Conservation (phyloP, 2,113 vertebrate genomes). For the Trinectes maculatus region DNA sequence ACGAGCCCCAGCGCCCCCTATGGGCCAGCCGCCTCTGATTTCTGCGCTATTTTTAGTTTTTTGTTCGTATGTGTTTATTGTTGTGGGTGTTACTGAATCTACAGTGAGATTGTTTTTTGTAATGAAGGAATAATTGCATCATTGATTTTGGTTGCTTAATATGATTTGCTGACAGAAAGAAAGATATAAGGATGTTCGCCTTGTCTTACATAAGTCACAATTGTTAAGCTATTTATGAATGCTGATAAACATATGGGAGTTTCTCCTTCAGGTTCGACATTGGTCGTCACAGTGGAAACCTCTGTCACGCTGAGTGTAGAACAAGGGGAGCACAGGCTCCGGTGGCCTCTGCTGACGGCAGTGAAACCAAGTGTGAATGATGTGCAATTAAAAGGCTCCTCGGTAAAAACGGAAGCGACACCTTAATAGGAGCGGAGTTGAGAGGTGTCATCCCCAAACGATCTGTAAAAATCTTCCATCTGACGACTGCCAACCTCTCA, state of each 20-base stretch:
- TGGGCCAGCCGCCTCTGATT: no score
- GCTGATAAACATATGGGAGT: conserved; percentile 18
- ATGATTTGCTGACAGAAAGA: no score
- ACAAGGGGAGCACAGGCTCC: conserved; percentile 37
- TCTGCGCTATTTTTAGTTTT: no score
- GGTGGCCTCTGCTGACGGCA: conserved; percentile 40
- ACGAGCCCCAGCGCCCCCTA: no score
- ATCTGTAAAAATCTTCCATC: not conserved
- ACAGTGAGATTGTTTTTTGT: no score
- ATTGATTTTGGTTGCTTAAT: no score
- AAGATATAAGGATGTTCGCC: no score
- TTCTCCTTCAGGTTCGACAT: conserved; percentile 29
- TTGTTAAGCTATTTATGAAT: no score
- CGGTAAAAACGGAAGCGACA: conserved; percentile 28
- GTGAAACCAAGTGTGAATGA: conserved; percentile 52
- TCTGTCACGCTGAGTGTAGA: conserved; percentile 24
- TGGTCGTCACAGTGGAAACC: conserved; percentile 28
- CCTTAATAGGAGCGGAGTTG: conserved; percentile 4
- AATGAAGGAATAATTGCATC: no score
- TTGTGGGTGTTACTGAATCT: no score
- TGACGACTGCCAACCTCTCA: conserved; percentile 2
- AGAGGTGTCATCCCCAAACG: conserved; percentile 14
- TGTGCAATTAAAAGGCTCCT: conserved; percentile 56
- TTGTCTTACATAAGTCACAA: no score
- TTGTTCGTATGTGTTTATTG: no score